Base-by-base conservation (phyloP, 92 coral and sea anemone species). In the Parazoanthus darwini region DNA sequence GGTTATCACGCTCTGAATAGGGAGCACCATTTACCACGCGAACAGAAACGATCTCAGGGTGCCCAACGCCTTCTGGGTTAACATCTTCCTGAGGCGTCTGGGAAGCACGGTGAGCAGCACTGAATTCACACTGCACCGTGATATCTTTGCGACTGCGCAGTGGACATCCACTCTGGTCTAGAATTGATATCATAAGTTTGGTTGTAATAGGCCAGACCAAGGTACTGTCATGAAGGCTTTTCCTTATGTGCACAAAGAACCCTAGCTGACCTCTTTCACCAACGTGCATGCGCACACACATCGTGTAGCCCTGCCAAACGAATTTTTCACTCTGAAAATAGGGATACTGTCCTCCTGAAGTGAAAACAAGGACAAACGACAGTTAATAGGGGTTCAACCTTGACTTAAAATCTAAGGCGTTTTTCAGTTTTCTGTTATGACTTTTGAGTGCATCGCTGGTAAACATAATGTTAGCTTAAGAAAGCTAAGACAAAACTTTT, bases 131-230 rank as follows among this genome's bases (percentile, higher is more conserved):
- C 77, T 72, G 25, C 4, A 22, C 77, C 42, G 37, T 29, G 37
- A 72, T 72, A 36, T 72, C 77, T 33, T n/a, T 20, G 8, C 77
- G 77, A n/a, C 20, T 29, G 77, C 18, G 18, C 16, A 33, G 8
- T 72, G 77, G 77, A 72, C 77, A 72, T 10, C 77, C 77, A 36
- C 42, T 33, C n/a, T 72, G 77, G 77, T 72, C 77, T 4, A 26
- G 22, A 10, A 72, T 15, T 36, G 77, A 72, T 22, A 72, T 36
- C 1, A 9, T 43, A 1, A 72, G 1, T 9, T 33, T 72, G 42
- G 20, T 16, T 72, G 18, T 5, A 26, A 72, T 4, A 0, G 77
- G 77, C 77, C 77, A 72, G 39, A 5, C 6, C 22, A 72, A 36
- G 33, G 11, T 72, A 36, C 9, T 11, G 42, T 72, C 77, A 0